Evolutionary conservation across 2,888 invertebrate genomes (phyloP).

Genomic region (Automeris io): DNA sequence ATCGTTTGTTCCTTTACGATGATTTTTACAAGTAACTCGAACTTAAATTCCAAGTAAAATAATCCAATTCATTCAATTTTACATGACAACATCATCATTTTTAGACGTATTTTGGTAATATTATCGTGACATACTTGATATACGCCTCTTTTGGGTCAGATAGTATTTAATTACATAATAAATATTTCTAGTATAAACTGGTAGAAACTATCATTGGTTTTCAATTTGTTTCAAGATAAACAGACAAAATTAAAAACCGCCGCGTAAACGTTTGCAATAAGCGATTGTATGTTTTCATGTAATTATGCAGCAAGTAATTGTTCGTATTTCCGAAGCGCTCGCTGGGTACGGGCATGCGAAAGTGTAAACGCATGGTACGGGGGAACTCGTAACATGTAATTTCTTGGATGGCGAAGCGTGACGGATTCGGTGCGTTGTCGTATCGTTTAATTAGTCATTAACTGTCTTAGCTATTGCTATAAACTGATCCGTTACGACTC

Average conservation of each 20-base stretch:
- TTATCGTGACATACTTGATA: too few relatives aligned
- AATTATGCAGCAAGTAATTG: constrained; percentile 5
- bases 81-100: too few relatives aligned
- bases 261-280: background rate
- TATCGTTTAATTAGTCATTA: constrained; percentile 3
- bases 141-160: too few relatives aligned
- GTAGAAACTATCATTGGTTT: background rate
- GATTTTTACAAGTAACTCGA: too few relatives aligned
- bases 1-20: too few relatives aligned
- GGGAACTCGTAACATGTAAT: constrained; percentile 16
- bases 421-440: constrained; percentile 14
- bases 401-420: constrained; percentile 25
- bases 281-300: constrained; percentile 3
- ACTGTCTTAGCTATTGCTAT: background rate
- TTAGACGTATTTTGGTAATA: too few relatives aligned
- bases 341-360: constrained; percentile 30
- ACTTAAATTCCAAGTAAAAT: too few relatives aligned
- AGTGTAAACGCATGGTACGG: constrained; percentile 28
- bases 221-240: background rate
- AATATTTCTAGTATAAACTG: too few relatives aligned
- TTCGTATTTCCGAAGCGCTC: constrained; percentile 15
- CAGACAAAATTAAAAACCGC: background rate
- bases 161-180: too few relatives aligned
- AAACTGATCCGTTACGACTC: constrained; percentile 1
- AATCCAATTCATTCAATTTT: too few relatives aligned